A percentile compares a stretch with the other conserved stretches of the same genome.
These are phyloP conservation scores for Baccha elongata DNA, from an alignment of 2,888 invertebrate species.

Conservation along the genomic window DNA sequence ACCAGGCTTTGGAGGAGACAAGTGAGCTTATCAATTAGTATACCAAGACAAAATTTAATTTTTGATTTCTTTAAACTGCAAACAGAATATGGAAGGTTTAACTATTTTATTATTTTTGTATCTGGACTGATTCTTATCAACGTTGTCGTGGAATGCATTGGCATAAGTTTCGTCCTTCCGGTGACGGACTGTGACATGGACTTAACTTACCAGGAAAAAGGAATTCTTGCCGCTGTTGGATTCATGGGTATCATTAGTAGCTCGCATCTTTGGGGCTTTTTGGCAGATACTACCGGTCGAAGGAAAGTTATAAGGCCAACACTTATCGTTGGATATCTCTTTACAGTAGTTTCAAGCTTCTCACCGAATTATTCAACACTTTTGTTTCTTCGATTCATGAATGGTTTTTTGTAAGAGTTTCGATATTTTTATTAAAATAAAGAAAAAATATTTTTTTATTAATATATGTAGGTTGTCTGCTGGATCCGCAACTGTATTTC, in stretches of 20 bases:
- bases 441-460: not conserved
- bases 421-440: not conserved
- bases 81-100: constrained; percentile 83
- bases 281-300: constrained; percentile 84
- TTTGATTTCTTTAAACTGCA: not conserved
- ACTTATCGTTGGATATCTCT: constrained; percentile 82
- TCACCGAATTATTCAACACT: constrained; percentile 83
- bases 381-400: constrained; percentile 83
- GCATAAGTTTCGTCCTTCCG: constrained; percentile 83
- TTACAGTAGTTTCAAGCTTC: constrained; percentile 83
- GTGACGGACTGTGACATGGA: constrained; percentile 82
- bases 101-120: constrained; percentile 82
- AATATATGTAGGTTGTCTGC: constrained; percentile 79
- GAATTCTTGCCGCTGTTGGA: constrained; percentile 80
- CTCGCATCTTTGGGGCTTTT: constrained; percentile 84
- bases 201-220: constrained; percentile 80
- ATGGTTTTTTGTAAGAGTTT: constrained; percentile 83
- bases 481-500: constrained; percentile 83
- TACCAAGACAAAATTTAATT: too few relatives aligned
- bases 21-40: constrained; percentile 25
- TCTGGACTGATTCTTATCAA: constrained; percentile 83
- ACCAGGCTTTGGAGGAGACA: constrained; percentile 62
- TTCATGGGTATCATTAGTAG: constrained; percentile 83
- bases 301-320: constrained; percentile 82
- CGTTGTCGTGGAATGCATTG: constrained; percentile 82